A percentile compares a stretch with the other conserved stretches of the same genome.
These are phyloP conservation scores for Platysteira castanea DNA, from an alignment of 2,113 vertebrate species.

Conservation along the genomic window DNA sequence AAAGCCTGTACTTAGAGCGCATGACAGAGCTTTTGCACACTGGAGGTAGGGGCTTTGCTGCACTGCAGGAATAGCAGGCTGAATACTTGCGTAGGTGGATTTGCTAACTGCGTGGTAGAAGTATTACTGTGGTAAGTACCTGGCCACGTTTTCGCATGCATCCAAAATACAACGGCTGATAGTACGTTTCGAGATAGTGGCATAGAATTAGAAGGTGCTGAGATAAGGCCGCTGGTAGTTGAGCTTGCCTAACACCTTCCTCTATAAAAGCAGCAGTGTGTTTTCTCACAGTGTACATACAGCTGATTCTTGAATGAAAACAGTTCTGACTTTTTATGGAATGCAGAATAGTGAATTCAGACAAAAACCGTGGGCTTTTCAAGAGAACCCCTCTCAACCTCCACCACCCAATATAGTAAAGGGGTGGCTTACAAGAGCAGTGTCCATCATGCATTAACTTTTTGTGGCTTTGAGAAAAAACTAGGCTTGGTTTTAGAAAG, in stretches of 20 bases:
- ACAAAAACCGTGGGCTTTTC: background rate
- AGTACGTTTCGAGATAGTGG: background rate
- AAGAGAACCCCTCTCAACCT: background rate
- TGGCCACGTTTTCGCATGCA: background rate
- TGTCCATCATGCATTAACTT: background rate
- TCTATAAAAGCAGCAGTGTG: background rate
- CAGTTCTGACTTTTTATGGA: background rate
- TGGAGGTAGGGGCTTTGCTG: background rate
- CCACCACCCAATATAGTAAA: background rate
- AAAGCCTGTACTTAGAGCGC: background rate
- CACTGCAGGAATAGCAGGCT: background rate
- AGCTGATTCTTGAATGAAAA: background rate
- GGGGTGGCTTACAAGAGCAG: background rate
- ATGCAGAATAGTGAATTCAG: background rate
- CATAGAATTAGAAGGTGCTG: background rate
- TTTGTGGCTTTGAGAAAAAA: background rate
- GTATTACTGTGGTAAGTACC: background rate
- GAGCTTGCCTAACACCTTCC: background rate
- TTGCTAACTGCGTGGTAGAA: background rate
- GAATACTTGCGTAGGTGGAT: background rate
- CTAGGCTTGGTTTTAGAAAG: background rate
- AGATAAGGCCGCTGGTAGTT: background rate
- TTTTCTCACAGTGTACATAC: background rate
- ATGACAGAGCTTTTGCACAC: background rate
- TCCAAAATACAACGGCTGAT: background rate